These are phyloP conservation scores for Calypte anna DNA, from an alignment of 2,113 vertebrate species.

Conservation along the genomic window DNA sequence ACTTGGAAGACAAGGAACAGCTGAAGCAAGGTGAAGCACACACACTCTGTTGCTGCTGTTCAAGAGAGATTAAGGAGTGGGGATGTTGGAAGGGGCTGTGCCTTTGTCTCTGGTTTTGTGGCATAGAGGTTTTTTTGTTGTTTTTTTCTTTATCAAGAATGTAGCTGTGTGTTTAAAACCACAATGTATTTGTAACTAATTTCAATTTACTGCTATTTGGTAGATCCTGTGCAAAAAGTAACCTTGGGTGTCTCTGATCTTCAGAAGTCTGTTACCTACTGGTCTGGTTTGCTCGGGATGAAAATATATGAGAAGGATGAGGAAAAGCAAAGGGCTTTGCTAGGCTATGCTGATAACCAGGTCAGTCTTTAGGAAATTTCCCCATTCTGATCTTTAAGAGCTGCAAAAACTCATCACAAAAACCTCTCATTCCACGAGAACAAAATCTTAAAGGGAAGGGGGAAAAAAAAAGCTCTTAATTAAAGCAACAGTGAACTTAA, in stretches of 20 bases:
- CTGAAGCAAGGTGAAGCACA: conserved; percentile 78
- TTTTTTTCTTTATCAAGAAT: neutral
- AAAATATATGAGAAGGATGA: conserved; percentile 87
- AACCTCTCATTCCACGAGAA: neutral
- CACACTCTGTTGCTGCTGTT: neutral
- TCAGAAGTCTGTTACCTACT: conserved; percentile 86
- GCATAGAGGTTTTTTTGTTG: rapidly evolving
- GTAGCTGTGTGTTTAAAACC: neutral
- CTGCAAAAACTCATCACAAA: rapidly evolving
- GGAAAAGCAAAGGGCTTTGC: conserved; percentile 81
- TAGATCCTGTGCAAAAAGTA: conserved; percentile 93
- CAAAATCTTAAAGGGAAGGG: neutral
- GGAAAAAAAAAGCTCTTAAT: neutral
- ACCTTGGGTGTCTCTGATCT: conserved; percentile 90
- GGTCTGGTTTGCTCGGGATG: conserved; percentile 90
- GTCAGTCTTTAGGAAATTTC: conserved; percentile 65
- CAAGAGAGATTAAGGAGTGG: neutral
- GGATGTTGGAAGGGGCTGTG: neutral
- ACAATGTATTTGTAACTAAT: rapidly evolving
- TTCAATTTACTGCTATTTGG: neutral
- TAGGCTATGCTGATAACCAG: conserved; percentile 89
- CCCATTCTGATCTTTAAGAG: neutral
- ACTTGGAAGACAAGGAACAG: conserved; percentile 83
- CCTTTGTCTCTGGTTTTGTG: neutral
- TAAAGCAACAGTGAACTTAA: neutral